Evolutionary conservation across 1,140 invertebrate genomes (phyloP).

Genomic region (Hetaerina americana): DNA sequence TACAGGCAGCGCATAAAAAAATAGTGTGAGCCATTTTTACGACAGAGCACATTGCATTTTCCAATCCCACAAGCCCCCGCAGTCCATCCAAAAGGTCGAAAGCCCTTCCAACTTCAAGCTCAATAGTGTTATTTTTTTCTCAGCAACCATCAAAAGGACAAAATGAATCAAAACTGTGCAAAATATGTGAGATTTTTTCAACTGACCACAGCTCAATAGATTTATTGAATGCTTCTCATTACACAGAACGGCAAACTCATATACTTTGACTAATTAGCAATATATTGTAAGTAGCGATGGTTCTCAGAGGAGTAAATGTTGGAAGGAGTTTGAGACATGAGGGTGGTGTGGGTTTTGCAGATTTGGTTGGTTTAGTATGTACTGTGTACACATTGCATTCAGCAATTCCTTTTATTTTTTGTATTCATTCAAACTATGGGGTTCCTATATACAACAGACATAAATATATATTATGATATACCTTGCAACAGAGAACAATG

Average conservation of each 20-base stretch:
- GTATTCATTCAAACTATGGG: background rate
- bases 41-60: background rate
- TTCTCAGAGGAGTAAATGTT: too few species aligned
- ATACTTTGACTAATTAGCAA: too few species aligned
- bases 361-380: background rate
- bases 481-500: background rate
- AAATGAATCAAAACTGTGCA: too few species aligned
- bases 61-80: background rate
- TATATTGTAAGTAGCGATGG: too few species aligned
- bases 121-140: too few species aligned
- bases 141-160: too few species aligned
- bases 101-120: too few species aligned
- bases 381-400: background rate
- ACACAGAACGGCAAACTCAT: too few species aligned
- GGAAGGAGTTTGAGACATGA: background rate
- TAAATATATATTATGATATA: constrained; percentile 1
- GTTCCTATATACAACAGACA: background rate
- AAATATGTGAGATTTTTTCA: too few species aligned
- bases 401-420: background rate
- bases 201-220: too few species aligned
- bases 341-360: background rate
- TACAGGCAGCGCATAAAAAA: too few species aligned
- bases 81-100: background rate
- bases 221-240: too few species aligned
- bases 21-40: background rate